Conservation (phyloP, 2,113 vertebrate genomes). For the Nibea coibor region DNA sequence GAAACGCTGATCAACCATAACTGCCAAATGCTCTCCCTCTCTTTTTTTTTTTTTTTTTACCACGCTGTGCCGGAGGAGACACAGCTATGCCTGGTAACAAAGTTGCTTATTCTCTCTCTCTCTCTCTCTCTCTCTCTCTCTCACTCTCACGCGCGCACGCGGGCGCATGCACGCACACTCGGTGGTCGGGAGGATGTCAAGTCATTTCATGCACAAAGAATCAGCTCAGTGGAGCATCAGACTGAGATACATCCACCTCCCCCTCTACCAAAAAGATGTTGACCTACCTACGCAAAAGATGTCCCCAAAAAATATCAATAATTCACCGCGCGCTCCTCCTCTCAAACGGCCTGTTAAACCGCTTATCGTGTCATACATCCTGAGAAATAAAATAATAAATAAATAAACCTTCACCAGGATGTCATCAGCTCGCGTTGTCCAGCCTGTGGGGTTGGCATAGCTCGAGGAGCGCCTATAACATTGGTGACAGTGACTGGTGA, state of each 20-base stretch:
- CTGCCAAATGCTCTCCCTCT: slow-evolving; percentile 59
- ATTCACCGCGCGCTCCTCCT: slow-evolving; percentile 40
- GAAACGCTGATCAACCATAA: slow-evolving; percentile 79
- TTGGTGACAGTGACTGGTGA: background rate
- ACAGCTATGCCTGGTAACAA: slow-evolving; percentile 72
- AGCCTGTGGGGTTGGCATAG: slow-evolving; percentile 2
- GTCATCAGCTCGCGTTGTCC: slow-evolving; percentile 50
- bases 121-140: slow-evolving; percentile 41
- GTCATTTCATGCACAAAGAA: slow-evolving; percentile 78
- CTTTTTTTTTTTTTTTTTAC: slow-evolving; percentile 12
- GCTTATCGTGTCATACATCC: slow-evolving; percentile 51
- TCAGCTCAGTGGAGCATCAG: slow-evolving; percentile 70
- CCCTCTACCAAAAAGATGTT: slow-evolving; percentile 52
- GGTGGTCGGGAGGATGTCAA: slow-evolving; percentile 73
- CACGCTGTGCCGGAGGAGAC: slow-evolving; percentile 71
- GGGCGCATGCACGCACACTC: slow-evolving; percentile 22
- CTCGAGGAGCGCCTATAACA: background rate
- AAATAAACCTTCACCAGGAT: background rate
- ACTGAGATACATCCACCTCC: slow-evolving; percentile 43
- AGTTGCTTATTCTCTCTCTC: slow-evolving; percentile 74
- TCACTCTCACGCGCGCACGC: slow-evolving; percentile 22
- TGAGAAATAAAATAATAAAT: slow-evolving; percentile 34
- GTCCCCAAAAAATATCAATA: slow-evolving; percentile 55
- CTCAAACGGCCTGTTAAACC: slow-evolving; percentile 45
- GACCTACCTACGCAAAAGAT: slow-evolving; percentile 66